Evolutionary conservation across 2,113 vertebrate genomes (phyloP).

Genomic region (Onychostoma macrolepis): DNA sequence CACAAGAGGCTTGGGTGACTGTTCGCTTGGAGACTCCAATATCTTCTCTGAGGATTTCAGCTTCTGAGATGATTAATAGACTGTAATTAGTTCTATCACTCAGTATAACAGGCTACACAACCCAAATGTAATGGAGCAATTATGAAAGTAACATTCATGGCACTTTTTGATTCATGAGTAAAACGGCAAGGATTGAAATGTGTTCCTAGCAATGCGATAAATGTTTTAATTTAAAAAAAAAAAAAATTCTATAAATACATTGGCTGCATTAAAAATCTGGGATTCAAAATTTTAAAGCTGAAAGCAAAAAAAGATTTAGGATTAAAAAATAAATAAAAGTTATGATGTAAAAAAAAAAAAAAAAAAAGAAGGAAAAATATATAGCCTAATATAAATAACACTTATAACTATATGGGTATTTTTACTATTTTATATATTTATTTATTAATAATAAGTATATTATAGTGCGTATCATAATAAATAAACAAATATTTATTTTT

Average conservation of each 20-base stretch:
- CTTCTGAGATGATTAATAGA: conserved; percentile 46
- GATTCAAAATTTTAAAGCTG: neutral
- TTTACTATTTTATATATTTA: too few relatives aligned
- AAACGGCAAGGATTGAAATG: neutral
- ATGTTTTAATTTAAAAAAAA: too few relatives aligned
- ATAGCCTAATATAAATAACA: too few relatives aligned
- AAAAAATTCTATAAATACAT: too few relatives aligned
- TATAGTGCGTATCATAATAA: too few relatives aligned
- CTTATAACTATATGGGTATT: too few relatives aligned
- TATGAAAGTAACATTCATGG: conserved; percentile 8
- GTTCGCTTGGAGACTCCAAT: conserved; percentile 43
- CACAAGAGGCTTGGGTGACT: neutral
- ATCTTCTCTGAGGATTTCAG: conserved; percentile 54
- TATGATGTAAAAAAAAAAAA: too few relatives aligned
- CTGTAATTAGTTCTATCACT: neutral
- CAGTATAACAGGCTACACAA: neutral
- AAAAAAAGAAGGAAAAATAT: too few relatives aligned
- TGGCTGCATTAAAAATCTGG: too few relatives aligned
- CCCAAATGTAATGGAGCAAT: neutral
- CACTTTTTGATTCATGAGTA: neutral
- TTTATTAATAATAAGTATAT: too few relatives aligned
- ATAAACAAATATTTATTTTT: too few relatives aligned
- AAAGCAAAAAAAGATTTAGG: neutral
- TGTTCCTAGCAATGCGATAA: neutral
- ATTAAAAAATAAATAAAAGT: too few relatives aligned